Conservation (phyloP, 2,113 vertebrate species). For the Myxocyprinus asiaticus region DNA sequence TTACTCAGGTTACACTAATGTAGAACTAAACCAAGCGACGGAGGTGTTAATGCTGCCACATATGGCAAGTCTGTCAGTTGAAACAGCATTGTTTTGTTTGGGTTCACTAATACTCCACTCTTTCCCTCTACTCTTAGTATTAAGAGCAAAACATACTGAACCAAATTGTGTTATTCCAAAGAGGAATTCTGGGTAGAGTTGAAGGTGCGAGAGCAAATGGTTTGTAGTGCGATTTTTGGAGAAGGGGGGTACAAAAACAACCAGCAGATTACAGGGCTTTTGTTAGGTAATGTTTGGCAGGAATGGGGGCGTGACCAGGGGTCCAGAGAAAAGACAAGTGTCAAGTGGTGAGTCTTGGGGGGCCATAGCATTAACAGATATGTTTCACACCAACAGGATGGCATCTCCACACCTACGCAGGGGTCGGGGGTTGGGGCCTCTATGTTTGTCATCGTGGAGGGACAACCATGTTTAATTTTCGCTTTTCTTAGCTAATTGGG, state of each 20-base stretch:
- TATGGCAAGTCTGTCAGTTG: not conserved
- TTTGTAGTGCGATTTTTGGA: slow-evolving; percentile 19
- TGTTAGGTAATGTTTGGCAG: slow-evolving; percentile 31
- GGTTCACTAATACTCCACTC: slow-evolving; percentile 10
- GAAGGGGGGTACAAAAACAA: slow-evolving; percentile 42
- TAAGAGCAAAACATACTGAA: not conserved
- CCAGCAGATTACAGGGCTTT: slow-evolving; percentile 22
- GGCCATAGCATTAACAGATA: slow-evolving; percentile 37
- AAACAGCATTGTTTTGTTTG: slow-evolving; percentile 24
- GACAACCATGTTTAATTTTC: not conserved
- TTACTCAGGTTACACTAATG: too few relatives aligned
- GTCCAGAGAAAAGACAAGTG: slow-evolving; percentile 22
- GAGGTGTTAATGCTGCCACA: not conserved
- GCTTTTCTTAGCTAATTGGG: not conserved
- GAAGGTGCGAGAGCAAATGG: slow-evolving; percentile 40
- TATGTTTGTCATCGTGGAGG: not conserved
- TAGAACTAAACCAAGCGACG: not conserved
- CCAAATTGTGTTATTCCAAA: slow-evolving; percentile 10
- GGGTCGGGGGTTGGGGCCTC: slow-evolving; percentile 11
- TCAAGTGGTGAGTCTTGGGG: slow-evolving; percentile 35
- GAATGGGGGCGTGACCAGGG: slow-evolving; percentile 14
- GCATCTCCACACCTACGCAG: slow-evolving; percentile 35
- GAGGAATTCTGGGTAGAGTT: not conserved
- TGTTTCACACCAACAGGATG: slow-evolving; percentile 36
- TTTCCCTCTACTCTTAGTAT: not conserved